A percentile compares a stretch with the other conserved stretches of the same genome.
These are phyloP conservation scores for Pithys albifrons DNA, from an alignment of 2,113 vertebrate species.

Conservation along the genomic window DNA sequence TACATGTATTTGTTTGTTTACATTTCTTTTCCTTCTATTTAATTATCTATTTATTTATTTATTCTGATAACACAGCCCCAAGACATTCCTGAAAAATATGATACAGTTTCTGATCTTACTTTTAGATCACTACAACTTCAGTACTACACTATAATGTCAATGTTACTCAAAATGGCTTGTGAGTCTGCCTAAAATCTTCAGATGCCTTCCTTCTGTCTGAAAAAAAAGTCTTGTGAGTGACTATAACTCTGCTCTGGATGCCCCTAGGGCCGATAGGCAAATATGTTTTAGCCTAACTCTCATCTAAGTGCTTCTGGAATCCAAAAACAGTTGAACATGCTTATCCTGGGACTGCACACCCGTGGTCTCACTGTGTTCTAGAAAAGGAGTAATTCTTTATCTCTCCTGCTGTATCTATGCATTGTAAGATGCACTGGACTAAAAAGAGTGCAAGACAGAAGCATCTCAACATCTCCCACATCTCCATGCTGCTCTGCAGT, in stretches of 20 bases:
- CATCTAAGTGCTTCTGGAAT: neutral
- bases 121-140: neutral
- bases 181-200: neutral
- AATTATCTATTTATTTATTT: too few species aligned
- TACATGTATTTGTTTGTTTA: too few species aligned
- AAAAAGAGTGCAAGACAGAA: neutral
- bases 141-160: neutral
- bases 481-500: neutral
- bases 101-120: neutral
- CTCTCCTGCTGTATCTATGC: neutral
- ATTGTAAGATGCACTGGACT: neutral
- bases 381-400: neutral
- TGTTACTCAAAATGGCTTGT: neutral
- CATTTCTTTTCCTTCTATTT: too few species aligned
- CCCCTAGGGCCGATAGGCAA: neutral
- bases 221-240: neutral
- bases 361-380: neutral
- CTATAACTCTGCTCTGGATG: neutral
- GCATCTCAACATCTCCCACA: neutral
- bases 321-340: fast-evolving
- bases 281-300: neutral
- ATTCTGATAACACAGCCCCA: neutral
- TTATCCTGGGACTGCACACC: neutral
- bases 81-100: neutral
- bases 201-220: neutral